These are phyloP conservation scores for Eumeta japonica DNA, from an alignment of 1,140 invertebrate species.

Conservation along the genomic window DNA sequence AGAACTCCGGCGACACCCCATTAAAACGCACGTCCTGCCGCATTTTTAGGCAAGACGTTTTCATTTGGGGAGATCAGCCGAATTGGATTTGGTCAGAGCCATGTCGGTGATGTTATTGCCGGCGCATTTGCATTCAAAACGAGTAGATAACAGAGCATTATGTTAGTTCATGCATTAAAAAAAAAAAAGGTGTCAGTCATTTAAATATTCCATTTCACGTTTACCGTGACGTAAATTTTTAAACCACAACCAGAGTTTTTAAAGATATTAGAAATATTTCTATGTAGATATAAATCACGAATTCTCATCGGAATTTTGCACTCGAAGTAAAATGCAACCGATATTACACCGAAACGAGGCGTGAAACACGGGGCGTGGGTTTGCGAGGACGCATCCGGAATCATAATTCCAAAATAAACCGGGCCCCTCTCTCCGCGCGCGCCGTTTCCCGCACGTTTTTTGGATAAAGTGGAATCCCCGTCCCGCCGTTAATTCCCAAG, in stretches of 20 bases:
- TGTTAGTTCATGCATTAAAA: not conserved
- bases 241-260: not conserved
- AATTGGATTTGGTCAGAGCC: constrained; percentile 3
- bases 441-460: constrained; percentile 36
- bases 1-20: constrained; percentile 54
- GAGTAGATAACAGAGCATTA: not conserved
- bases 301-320: not conserved
- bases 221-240: not conserved
- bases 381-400: constrained; percentile 47
- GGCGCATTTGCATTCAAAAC: not conserved
- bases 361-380: constrained; percentile 47
- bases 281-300: not conserved
- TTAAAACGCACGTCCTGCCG: constrained; percentile 49
- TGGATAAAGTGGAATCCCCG: constrained; percentile 53
- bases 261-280: not conserved
- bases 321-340: constrained; percentile 26
- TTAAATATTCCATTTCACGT: not conserved
- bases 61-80: constrained; percentile 33
- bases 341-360: constrained; percentile 51
- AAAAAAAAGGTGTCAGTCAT: not conserved
- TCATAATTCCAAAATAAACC: constrained; percentile 58
- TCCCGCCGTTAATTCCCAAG: constrained; percentile 57
- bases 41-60: constrained; percentile 49
- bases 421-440: constrained; percentile 24
- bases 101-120: not conserved